phyloP scores from a whole-genome alignment of 2,797 vertebrate genomes.

The Melanotaenia boesemani region DNA sequence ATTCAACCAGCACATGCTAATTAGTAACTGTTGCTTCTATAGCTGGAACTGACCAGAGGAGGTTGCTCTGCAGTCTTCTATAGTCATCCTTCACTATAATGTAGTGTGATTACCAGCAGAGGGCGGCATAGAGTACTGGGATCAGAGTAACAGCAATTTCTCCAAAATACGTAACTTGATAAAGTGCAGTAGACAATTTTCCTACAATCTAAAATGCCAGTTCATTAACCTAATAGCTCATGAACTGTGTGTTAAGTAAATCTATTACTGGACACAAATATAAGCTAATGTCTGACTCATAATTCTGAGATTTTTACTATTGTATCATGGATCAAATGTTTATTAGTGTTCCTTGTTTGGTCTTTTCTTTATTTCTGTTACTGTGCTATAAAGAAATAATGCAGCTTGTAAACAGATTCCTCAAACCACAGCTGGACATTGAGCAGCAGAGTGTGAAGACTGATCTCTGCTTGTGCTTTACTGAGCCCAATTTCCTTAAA shows the following conservation, averaged over 20 bases:
- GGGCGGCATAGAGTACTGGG: slow-evolving; percentile 46
- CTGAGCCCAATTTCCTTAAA: slow-evolving; percentile 35
- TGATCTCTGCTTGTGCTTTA: slow-evolving; percentile 61
- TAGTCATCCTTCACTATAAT: slow-evolving; percentile 55
- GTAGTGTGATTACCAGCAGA: slow-evolving; percentile 53
- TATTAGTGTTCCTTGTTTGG: slow-evolving; percentile 77
- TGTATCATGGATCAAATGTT: slow-evolving; percentile 62
- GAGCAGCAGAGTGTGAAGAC: slow-evolving; percentile 7
- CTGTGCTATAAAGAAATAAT: slow-evolving; percentile 1
- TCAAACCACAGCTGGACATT: slow-evolving; percentile 12
- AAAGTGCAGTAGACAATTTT: slow-evolving; percentile 79
- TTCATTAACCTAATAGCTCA: slow-evolving; percentile 68
- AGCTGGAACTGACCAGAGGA: slow-evolving; percentile 29
- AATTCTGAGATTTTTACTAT: slow-evolving; percentile 56
- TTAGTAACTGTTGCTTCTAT: slow-evolving; percentile 20
- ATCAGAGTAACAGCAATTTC: slow-evolving; percentile 68
- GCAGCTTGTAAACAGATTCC: slow-evolving; percentile 16
- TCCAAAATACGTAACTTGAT: slow-evolving; percentile 71
- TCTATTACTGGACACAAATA: slow-evolving; percentile 68
- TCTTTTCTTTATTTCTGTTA: slow-evolving; percentile 23
- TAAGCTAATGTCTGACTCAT: slow-evolving; percentile 60
- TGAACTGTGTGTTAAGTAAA: slow-evolving; percentile 60
- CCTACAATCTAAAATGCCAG: slow-evolving; percentile 62
- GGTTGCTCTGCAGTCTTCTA: slow-evolving; percentile 19
- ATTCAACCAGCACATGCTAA: slow-evolving; percentile 27